Evolutionary conservation across 2,888 invertebrate genomes (phyloP).

Genomic region (Pecten maximus): DNA sequence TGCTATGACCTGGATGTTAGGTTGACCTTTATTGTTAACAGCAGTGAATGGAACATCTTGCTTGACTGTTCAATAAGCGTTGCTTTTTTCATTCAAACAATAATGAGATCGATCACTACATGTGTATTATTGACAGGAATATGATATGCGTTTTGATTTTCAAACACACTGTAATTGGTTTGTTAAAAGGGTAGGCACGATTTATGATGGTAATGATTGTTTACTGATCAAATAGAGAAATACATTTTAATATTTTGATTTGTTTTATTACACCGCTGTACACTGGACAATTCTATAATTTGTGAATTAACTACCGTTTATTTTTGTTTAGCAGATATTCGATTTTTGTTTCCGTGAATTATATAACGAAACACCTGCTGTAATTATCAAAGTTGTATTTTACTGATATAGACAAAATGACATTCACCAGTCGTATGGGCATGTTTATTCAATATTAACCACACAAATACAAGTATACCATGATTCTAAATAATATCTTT

Average conservation of each 20-base stretch:
- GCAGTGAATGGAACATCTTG: background rate
- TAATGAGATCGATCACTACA: background rate
- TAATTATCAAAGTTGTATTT: too few relatives aligned
- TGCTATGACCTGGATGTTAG: background rate
- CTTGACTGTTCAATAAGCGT: background rate
- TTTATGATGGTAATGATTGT: background rate
- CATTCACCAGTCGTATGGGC: too few relatives aligned
- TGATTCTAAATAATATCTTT: too few relatives aligned
- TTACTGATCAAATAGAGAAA: background rate
- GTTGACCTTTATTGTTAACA: background rate
- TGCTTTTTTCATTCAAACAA: background rate
- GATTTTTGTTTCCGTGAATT: too few relatives aligned
- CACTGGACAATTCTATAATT: too few relatives aligned
- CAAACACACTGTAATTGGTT: background rate
- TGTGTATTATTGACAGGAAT: background rate
- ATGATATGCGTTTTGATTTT: slow-evolving; percentile 15
- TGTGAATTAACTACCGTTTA: too few relatives aligned
- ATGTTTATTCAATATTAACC: too few relatives aligned
- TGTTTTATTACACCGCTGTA: too few relatives aligned
- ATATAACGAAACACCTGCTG: too few relatives aligned
- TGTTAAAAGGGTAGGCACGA: background rate
- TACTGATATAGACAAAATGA: too few relatives aligned
- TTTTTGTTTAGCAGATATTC: too few relatives aligned
- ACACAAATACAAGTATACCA: too few relatives aligned
- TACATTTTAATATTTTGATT: background rate